Evolutionary conservation across 2,888 invertebrate species (phyloP).

Genomic region (Monoplex corrugatus): DNA sequence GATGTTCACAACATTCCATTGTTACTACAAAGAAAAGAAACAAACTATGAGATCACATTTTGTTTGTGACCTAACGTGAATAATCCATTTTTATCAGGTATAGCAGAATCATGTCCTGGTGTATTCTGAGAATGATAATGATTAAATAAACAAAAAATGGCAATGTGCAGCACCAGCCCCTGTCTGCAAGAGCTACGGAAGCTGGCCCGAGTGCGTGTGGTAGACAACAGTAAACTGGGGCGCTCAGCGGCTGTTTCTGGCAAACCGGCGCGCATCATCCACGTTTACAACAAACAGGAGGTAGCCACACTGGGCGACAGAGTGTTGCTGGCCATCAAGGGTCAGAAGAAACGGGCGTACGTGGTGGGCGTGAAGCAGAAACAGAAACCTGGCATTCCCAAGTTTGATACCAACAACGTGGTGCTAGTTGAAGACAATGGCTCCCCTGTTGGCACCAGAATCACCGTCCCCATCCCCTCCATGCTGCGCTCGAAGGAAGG

Average conservation of each 20-base stretch:
- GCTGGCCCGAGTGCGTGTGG: constrained; percentile 91
- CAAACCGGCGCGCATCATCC: constrained; percentile 95
- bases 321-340: constrained; percentile 95
- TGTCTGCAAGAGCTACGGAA: constrained; percentile 75
- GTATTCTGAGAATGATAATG: no score
- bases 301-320: constrained; percentile 89
- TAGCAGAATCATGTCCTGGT: no score
- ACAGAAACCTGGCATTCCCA: constrained; percentile 91
- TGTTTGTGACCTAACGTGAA: not conserved
- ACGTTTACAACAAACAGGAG: constrained; percentile 85
- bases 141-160: no score
- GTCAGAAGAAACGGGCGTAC: constrained; percentile 96
- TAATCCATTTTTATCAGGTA: no score
- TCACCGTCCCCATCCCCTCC: constrained; percentile 97
- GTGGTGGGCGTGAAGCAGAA: constrained; percentile 93
- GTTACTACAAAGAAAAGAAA: no score
- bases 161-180: constrained; percentile 71
- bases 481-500: constrained; percentile 91
- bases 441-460: constrained; percentile 95
- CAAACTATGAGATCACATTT: not conserved
- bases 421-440: constrained; percentile 97
- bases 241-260: constrained; percentile 97
- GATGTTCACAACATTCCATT: no score
- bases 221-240: constrained; percentile 98
- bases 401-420: constrained; percentile 96